A percentile compares a stretch with the other conserved stretches of the same genome.
phyloP scores from a whole-genome alignment of 2,113 vertebrate genomes.

The Petaurus breviceps region DNA sequence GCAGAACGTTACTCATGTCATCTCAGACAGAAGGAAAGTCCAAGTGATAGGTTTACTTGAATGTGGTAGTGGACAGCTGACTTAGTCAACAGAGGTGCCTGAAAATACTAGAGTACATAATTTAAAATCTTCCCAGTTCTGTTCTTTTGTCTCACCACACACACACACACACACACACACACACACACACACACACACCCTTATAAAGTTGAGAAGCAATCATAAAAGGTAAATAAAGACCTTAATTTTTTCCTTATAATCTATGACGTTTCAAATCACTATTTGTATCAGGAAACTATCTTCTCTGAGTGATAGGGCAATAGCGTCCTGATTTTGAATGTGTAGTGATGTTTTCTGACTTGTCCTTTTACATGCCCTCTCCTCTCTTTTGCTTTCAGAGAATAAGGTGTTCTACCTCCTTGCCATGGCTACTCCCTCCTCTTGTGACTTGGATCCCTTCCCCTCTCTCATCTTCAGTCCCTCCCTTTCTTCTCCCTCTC shows the following conservation, averaged over 20 bases:
- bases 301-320: constrained; percentile 19
- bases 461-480: not conserved
- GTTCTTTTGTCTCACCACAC: not conserved
- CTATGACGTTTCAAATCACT: constrained; percentile 24
- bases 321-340: constrained; percentile 33
- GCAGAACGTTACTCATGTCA: not conserved
- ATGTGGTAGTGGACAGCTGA: constrained; percentile 21
- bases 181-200: not conserved
- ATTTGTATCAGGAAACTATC: not conserved
- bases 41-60: constrained; percentile 25
- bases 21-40: not conserved
- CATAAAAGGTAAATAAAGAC: not conserved
- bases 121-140: not conserved
- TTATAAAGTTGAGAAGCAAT: not conserved
- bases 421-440: not conserved
- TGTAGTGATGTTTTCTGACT: not conserved
- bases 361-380: not conserved
- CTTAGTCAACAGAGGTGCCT: not conserved
- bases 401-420: not conserved
- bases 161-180: not conserved
- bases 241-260: constrained; percentile 40
- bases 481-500: not conserved
- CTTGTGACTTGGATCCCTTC: not conserved
- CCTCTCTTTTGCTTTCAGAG: not conserved
- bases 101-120: not conserved